Base-by-base conservation (phyloP, 1,140 invertebrate genomes). In the Pomacea maculata region DNA sequence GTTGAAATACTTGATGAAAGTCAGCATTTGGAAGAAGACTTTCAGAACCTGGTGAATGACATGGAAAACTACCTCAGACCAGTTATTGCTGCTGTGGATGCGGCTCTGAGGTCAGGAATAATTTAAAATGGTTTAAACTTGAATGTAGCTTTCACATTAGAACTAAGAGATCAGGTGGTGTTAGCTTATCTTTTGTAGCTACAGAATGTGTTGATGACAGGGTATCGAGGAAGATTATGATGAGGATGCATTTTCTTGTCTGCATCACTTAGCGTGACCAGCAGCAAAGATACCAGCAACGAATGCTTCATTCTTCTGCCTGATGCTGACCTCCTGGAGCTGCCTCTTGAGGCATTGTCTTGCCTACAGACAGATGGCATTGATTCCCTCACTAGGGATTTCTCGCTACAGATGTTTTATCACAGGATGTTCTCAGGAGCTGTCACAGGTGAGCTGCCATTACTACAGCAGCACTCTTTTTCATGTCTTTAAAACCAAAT, bases 331-430 rank as follows among this genome's bases (percentile, higher is more conserved):
- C 82, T 92, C 9, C 80, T 92, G 83, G 86, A 91, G 83, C 84
- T 92, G 65, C 90, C 91, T 3, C 83, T 92, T 57, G 91, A 92
- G 82, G 88, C 89, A 14, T 77, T 90, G 63, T 72, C 80, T 61
- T 83, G 86, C 57, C 84, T 91, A 71, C 86, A 89, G 80, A 74
- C 83, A 9, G 85, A 88, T 14, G 82, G 71, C 21, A 85, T 92
- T 45, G 72, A 79, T 10, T 88, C 90, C 0, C 64, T 91, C 29
- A 87, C 87, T 12, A 77, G 91, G 65, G 91, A 91, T 73, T 89
- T 91, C 85, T 92, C 91, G 0, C 79, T 92, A 45, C 89, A 91
- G 84, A 80, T 92, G 78, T 87, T 90, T 65, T 83, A 85, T 78
- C 87, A 90, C 79, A 83, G 89, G 52, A 84, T 82, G 63, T 81